Base-by-base conservation (phyloP, 23 tunicate genomes). In the Botrylloides violaceus region DNA sequence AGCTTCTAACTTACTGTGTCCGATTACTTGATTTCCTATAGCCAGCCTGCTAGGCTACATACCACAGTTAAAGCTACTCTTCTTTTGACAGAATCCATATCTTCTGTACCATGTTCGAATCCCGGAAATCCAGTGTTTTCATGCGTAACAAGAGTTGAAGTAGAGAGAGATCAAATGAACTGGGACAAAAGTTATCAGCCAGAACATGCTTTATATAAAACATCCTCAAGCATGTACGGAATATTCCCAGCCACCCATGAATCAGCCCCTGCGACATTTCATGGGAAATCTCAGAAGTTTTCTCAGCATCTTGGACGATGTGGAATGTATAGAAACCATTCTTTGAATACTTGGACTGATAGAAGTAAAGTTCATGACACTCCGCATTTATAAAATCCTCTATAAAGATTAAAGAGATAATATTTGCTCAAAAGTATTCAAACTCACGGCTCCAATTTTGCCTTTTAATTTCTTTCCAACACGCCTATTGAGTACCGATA, bases 241-340 rank as follows among this genome's bases (percentile, higher is more conserved):
- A 81, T 83, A 47, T 66, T 88, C 35, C 88, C 79, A 4, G 82
- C 88, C 3, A 72, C 83, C 20, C 76, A 77, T 20, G 83, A 83
- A 49, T 59, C 88, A 0, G 81, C 77, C 2, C 85, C 96, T 29
- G 70, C 84, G n/a, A 88, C 96, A 32, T 75, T 59, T 77, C 81
- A 88, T 48, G 80, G 76, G 20, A 82, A 78, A 73, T 68, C 77
- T 2, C 77, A 68, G 48, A 58, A 68, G 36, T 88, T 88, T 72
- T 73, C 96, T 4, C 88, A 82, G 59, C 96, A 88, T 34, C 73
- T 88, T 0, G 84, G 84, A 50, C 47, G 26, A 3, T 88, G 96
- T 82, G 96, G 96, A 31, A 88, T 88, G 96, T 88, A 82, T 59
- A 72, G 88, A 72, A 81, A 88, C 58, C 88, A 88, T 56, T 81